Base-by-base conservation (phyloP, 1,140 invertebrate species). In the Nebria ingens region DNA sequence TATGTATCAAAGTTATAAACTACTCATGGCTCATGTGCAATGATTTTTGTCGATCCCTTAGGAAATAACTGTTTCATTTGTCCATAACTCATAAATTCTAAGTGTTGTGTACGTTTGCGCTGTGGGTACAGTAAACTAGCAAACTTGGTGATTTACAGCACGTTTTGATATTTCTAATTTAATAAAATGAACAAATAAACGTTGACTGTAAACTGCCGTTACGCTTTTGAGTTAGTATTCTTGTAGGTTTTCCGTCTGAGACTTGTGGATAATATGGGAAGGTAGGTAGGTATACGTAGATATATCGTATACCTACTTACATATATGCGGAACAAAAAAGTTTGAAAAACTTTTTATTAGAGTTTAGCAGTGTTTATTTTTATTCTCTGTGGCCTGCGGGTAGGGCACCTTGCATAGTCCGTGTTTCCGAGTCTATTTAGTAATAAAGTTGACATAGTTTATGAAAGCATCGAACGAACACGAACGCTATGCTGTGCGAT, bases 101-200 rank as follows among this genome's bases (percentile, higher is more conserved):
- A n/a, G n/a, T n/a, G n/a, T n/a, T n/a, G n/a, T n/a, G 25, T 34
- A n/a, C 25, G 6, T 6, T 34, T 34, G n/a, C 25, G 25, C n/a
- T 34, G 25, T n/a, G 25, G 6, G n/a, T 34, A 6, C 25, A 34
- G 25, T 34, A 34, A 6, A 34, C 25, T 34, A 34, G 25, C 6
- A 34, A 34, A 6, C 25, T n/a, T n/a, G n/a, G 25, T 34, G 6
- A 34, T 34, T 34, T 34, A 34, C 6, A 6, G 25, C 25, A 34
- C 25, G 25, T 34, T 34, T 34, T 34, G 6, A 34, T 34, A 34
- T 34, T 34, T 34, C 25, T 34, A 34, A n/a, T 34, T 34, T 34
- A 34, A 34, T 34, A 34, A 34, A 34, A 34, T n/a, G 25, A 34
- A 34, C n/a, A 34, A 34, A 34, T n/a, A 34, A 34, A 34, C n/a